Base-by-base conservation (phyloP, 2,888 invertebrate species). In the Vesta saturnalis region DNA sequence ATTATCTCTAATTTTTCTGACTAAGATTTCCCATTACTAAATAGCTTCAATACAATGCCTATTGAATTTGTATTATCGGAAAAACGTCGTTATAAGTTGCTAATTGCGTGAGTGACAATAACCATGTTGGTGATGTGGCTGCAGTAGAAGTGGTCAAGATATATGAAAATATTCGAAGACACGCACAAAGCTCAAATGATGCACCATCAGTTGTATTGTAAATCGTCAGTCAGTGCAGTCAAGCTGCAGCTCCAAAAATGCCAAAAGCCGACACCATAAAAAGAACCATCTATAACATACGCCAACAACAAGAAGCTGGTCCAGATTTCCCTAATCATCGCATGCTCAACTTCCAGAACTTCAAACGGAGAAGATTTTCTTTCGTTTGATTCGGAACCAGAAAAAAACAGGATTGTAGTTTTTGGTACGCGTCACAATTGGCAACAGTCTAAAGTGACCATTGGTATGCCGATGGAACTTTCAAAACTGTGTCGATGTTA, bases 61-160 rank as follows among this genome's bases (percentile, higher is more conserved):
- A n/a, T n/a, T n/a, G n/a, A n/a, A n/a, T n/a, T n/a, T n/a, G n/a
- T n/a, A n/a, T n/a, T n/a, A n/a, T n/a, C n/a, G n/a, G n/a, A n/a
- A n/a, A n/a, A n/a, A n/a, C n/a, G n/a, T n/a, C n/a, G n/a, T n/a
- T n/a, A n/a, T n/a, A n/a, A n/a, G n/a, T n/a, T n/a, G n/a, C n/a
- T n/a, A n/a, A n/a, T n/a, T n/a, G n/a, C n/a, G n/a, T 43, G 43
- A 2, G 43, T 2, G 43, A 56, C 1, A 22, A 56, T 22, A 18
- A 91, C 91, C 68, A 89, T 85, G 70, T 85, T 84, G 79, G 90
- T 89, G 57, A 90, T 89, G 64, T 43, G n/a, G 46, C 19, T 14
- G 12, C 16, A 12, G 18, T 59, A 10, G 39, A 59, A 59, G 22
- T n/a, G 6, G 16, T 1, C 8, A 59, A 59, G 43, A 16, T 59